Base-by-base conservation (phyloP, 2,113 vertebrate genomes). In the Gymnarchus niloticus region DNA sequence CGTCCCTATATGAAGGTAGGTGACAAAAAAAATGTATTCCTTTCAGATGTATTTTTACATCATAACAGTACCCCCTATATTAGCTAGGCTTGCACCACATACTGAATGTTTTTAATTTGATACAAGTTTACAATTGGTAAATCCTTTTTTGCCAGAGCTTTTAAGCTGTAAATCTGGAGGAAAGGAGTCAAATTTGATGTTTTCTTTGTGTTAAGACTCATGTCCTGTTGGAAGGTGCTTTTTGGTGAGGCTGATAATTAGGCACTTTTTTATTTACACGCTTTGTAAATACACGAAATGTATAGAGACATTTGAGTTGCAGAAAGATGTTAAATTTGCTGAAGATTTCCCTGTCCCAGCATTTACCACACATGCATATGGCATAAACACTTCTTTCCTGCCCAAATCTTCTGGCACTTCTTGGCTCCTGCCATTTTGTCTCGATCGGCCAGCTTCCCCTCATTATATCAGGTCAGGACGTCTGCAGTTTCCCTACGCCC, bases 111-210 rank as follows among this genome's bases (percentile, higher is more conserved):
- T 89, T 83, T 89, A 87, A 82, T 88, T 80, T 85, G 93, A 92
- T 93, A 93, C 90, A 78, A 93, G 94, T 95, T 94, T 95, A 95
- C 94, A 91, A 93, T 91, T 92, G 90, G 92, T 93, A 90, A 91
- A 92, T 93, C 93, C 90, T 21, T 28, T 81, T 52, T 54, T 52
- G 49, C 80, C 80, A 52, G 54, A 56, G 83, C 21, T 25, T 85
- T 81, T 84, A n/a, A 87, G 82, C 88, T 90, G 19, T 88, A 87
- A 89, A 92, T 87, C 94, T 91, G 87, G 88, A 41, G 88, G 56
- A 86, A 65, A 41, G 91, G 89, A 96, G 97, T 95, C 96, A 95
- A 94, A 96, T 93, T 56, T 93, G 92, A 92, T 92, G 14, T 84
- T 84, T 81, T 8, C 5, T 84, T 87, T 65, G 23, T 25, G 9